phyloP scores from a whole-genome alignment of 2,888 invertebrate genomes.

The Seira sanloemensis region DNA sequence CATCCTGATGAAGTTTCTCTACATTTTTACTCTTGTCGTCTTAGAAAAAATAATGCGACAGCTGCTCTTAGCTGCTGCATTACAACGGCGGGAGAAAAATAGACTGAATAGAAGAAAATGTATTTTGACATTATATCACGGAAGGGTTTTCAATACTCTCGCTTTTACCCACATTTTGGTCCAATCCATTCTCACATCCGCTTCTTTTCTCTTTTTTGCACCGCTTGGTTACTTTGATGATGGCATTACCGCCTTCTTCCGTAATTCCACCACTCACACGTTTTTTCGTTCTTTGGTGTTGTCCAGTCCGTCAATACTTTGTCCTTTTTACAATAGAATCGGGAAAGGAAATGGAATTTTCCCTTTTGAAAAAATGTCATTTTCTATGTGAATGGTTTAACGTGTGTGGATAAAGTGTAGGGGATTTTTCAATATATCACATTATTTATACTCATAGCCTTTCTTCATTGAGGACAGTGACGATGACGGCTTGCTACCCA shows the following conservation, averaged over 20 bases:
- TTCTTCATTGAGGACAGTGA: too few relatives aligned
- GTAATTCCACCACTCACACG: background rate
- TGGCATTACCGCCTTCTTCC: background rate
- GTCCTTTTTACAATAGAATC: background rate
- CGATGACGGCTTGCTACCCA: too few relatives aligned
- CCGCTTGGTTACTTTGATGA: constrained; percentile 17
- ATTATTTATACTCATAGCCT: too few relatives aligned
- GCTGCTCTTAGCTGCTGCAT: constrained; percentile 13
- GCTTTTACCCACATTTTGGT: constrained; percentile 5
- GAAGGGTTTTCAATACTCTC: constrained; percentile 44
- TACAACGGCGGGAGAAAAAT: background rate
- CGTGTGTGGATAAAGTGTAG: too few relatives aligned
- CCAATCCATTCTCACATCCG: constrained; percentile 1
- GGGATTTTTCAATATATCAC: too few relatives aligned
- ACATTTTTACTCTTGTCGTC: constrained; percentile 12
- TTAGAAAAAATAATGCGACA: constrained; percentile 35
- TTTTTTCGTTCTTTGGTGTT: background rate
- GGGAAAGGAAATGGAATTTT: constrained; percentile 34
- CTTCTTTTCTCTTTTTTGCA: constrained; percentile 1
- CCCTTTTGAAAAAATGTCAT: background rate
- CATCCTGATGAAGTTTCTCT: constrained; percentile 27
- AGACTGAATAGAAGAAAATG: constrained; percentile 25
- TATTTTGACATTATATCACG: constrained; percentile 61
- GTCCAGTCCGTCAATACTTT: background rate
- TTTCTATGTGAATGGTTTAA: background rate